A percentile compares a stretch with the other conserved stretches of the same genome.
phyloP scores from a whole-genome alignment of 2,113 vertebrate genomes.

The Lampris incognitus region DNA sequence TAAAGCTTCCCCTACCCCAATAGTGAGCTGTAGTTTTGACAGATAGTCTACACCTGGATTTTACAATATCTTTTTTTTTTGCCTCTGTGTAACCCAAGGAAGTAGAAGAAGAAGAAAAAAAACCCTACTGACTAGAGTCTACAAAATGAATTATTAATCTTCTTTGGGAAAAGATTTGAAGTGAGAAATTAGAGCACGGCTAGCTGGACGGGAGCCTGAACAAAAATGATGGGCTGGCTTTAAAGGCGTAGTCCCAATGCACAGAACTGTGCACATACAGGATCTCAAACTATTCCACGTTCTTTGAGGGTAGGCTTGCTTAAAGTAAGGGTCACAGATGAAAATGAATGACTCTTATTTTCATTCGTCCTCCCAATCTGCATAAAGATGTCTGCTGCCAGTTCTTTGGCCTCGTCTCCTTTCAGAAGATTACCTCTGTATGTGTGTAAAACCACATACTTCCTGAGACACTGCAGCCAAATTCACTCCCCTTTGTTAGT shows the following conservation, averaged over 20 bases:
- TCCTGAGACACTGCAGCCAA: conserved; percentile 17
- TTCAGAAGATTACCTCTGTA: conserved; percentile 13
- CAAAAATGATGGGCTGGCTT: conserved; percentile 68
- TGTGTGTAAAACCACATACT: neutral
- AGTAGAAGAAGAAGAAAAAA: conserved; percentile 29
- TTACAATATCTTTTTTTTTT: neutral
- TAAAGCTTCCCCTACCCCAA: neutral
- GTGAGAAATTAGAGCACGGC: conserved; percentile 50
- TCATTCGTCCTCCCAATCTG: conserved; percentile 33
- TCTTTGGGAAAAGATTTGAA: conserved; percentile 51
- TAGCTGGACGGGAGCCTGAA: conserved; percentile 60
- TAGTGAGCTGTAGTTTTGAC: neutral
- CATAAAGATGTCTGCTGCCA: conserved; percentile 18
- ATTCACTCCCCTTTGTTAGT: conserved; percentile 44
- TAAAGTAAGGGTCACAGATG: conserved; percentile 29
- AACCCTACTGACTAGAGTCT: conserved; percentile 52
- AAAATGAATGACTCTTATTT: conserved; percentile 42
- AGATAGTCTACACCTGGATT: neutral
- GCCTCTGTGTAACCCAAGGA: conserved; percentile 40
- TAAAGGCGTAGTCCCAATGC: conserved; percentile 64
- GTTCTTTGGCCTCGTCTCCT: conserved; percentile 12
- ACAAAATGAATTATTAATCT: conserved; percentile 67
- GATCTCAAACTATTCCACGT: conserved; percentile 60
- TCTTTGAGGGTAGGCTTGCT: conserved; percentile 38
- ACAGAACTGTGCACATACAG: conserved; percentile 70